These are phyloP conservation scores for Syndactyla subalaris DNA, from an alignment of 2,797 vertebrate genomes.

Conservation along the genomic window DNA sequence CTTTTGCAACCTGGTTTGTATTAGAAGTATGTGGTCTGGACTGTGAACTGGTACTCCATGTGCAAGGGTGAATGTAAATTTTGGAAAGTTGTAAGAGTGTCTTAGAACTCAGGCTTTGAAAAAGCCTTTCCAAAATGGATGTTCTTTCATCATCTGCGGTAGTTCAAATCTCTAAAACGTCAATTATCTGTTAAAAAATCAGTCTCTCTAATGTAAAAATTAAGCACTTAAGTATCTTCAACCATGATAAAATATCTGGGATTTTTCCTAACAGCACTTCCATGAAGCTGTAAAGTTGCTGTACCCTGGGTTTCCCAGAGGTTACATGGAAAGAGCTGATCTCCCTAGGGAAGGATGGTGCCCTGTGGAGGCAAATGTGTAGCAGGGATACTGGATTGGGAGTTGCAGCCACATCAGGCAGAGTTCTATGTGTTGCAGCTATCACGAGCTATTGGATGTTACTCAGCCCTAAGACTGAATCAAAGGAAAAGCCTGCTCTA, in stretches of 20 bases:
- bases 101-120: neutral
- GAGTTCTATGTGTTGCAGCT: neutral
- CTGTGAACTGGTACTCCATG: fast-evolving
- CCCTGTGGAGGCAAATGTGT: fast-evolving
- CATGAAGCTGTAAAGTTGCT: neutral
- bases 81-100: neutral
- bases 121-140: neutral
- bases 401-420: neutral
- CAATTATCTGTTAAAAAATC: neutral
- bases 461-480: neutral
- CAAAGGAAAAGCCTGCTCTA: neutral
- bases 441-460: neutral
- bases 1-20: neutral
- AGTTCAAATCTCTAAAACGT: neutral
- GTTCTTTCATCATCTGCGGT: neutral
- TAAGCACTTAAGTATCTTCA: neutral
- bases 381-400: neutral
- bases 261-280: neutral
- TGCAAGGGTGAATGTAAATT: fast-evolving
- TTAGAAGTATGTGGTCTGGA: neutral
- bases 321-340: neutral
- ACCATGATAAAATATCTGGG: neutral
- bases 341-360: neutral
- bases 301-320: neutral
- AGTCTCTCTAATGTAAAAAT: neutral